Evolutionary conservation across 2,888 invertebrate species (phyloP), one percentile per base, ranked within the genome.

Genomic region (Eremobia ochroleuca): DNA sequence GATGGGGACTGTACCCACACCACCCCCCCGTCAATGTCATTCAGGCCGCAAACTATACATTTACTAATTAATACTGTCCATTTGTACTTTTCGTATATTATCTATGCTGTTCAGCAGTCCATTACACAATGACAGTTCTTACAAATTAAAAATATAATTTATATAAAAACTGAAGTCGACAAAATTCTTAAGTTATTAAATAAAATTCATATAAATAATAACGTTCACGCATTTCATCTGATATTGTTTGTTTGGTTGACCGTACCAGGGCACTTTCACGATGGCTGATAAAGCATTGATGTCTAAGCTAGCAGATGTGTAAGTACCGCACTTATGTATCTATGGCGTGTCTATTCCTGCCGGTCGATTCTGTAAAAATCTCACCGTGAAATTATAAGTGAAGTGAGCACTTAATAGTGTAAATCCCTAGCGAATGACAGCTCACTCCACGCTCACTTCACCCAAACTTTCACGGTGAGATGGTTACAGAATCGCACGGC

Each of bases 241-340:
- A 18, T 4, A 43, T 52, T 15, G 4, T 13, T 25, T 6, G 21
- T 73, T 78, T 43, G 37, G 58, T 58, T 28, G n/a, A 40, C n/a
- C 21, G 21, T 64, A 79, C 8, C n/a, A 28, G 8, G 6, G n/a
- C 2, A 43, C 2, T 25, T 52, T 58, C 40, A 88, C 71, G 76
- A 94, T 94, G 94, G 82, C 90, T 34, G 88, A 91, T 34, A 86
- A 91, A 75, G 85, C 88, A 46, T 67, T 92, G 5, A 43, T 90
- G 69, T 73, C 81, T 6, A 94, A 93, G 84, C 76, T 94, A 61
- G 92, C 93, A 18, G 87, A 94, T 79, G 86, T 94, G 94, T 94
- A 86, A 92, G 94, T 91, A 76, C n/a, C 21, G 2, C 13, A 40
- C 8, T 25, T 28, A 25, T n/a, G 62, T 46, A 37, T 9, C 5